Base-by-base conservation (phyloP, 2,113 vertebrate species). In the Noctilio leporinus region DNA sequence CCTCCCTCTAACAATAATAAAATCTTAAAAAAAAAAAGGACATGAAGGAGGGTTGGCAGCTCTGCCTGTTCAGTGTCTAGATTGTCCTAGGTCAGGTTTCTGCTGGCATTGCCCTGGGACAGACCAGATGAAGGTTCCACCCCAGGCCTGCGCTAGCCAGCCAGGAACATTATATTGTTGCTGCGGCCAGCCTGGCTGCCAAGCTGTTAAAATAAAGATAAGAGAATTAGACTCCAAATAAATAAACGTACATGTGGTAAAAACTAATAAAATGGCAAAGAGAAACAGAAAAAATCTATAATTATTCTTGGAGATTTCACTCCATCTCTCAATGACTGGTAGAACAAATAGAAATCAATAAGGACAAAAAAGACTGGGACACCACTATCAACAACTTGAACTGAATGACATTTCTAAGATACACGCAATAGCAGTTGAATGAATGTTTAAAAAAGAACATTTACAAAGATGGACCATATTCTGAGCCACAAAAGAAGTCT, bases 141-240 rank as follows among this genome's bases (percentile, higher is more conserved):
- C 51, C 45, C 33, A 86, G 51, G 94, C 72, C 70, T 51, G 84
- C 19, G 81, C 93, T 93, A 67, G 40, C 40, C 77, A 45, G 45
- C 89, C 14, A 75, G 89, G 80, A 76, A 75, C 53, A 62, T 28
- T 12, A 30, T 30, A 16, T 43, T 65, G 38, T 47, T 47, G 81
- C 88, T 83, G 69, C 15, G 3, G 51, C 81, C 9, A 10, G 57
- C 83, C 59, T 96, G 93, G 49, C 33, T 47, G 4, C 49, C 47
- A 81, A 89, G 85, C 28, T 78, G 40, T 67, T 91, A 59, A 65
- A 97, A 97, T 97, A 97, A 97, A 97, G 45, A 53, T 62, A 64
- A 76, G 69, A 89, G 81, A 89, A 72, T 72, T 73, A 65, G 35
- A 95, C 81, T 94, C 3, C 28, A 59, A 59, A 62, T 47, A 8